Percentiles rank a stretch among this genome's conserved stretches.
These are phyloP conservation scores for Trichogramma pretiosum DNA, from an alignment of 1,140 invertebrate species.

Conservation along the genomic window DNA sequence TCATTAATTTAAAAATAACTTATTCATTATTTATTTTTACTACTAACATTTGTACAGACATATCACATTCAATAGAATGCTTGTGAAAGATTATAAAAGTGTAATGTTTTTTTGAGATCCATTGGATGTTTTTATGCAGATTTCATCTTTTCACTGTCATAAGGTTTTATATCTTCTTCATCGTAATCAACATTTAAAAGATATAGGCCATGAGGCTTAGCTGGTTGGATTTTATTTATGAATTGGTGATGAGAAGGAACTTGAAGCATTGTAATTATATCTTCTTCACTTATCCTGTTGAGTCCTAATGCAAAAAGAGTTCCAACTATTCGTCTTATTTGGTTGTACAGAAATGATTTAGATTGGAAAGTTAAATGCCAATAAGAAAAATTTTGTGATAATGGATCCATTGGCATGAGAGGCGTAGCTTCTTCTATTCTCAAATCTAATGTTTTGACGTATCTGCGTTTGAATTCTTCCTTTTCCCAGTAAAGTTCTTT, in stretches of 20 bases:
- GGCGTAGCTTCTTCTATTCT: constrained; percentile 41
- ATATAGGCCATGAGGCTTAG: constrained; percentile 58
- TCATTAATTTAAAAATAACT: no score
- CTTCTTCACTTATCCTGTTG: constrained; percentile 49
- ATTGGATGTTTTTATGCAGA: no score
- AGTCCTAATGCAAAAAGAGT: constrained; percentile 50
- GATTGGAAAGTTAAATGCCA: constrained; percentile 56
- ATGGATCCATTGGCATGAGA: constrained; percentile 33
- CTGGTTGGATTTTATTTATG: constrained; percentile 41
- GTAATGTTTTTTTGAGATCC: no score
- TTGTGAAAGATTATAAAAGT: no score
- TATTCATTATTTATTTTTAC: no score
- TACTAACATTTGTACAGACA: no score
- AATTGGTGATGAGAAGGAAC: constrained; percentile 59
- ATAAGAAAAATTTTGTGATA: constrained; percentile 47
- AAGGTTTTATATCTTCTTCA: constrained; percentile 34
- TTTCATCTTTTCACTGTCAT: no score
- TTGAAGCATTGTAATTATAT: constrained; percentile 62
- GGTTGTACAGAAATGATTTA: constrained; percentile 60
- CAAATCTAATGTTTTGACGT: constrained; percentile 41
- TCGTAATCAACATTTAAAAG: constrained; percentile 59
- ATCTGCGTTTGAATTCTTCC: constrained; percentile 30
- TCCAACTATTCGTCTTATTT: constrained; percentile 63
- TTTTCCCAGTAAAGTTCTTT: constrained; percentile 21
- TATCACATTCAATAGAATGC: no score